Base-by-base conservation (phyloP, 2,113 vertebrate species). In the cattle (Bos taurus) region DNA sequence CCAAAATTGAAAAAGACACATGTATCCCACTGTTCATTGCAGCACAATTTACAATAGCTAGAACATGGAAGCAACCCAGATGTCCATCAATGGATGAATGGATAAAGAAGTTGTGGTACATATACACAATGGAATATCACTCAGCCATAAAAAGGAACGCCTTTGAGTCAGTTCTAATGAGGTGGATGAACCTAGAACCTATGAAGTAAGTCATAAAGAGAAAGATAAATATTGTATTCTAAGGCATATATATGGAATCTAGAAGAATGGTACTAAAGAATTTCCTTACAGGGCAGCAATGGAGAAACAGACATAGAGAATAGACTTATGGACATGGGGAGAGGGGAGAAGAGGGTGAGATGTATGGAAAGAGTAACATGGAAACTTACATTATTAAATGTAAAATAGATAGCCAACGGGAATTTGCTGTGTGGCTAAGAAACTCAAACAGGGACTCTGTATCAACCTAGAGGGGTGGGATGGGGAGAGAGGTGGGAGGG, bases 161-260 rank as follows among this genome's bases (percentile, higher is more conserved):
- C 17, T 36, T 71, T 71, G 64, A 71, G 64, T 71, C 64, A 71
- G 64, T 71, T 12, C 64, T 71, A 12, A 36, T 23, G n/a, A 40
- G n/a, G n/a, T 71, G n/a, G 19, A 71, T 36, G n/a, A 71, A 71
- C 64, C 64, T 36, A 64, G 62, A 33, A 64, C 30, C 15, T 64
- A 36, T 21, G 64, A 36, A 71, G 4, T 71, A 36, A 71, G 19
- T 12, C 67, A 71, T n/a, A 36, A 40, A 71, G 19, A 71, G n/a
- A 71, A 71, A 71, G n/a, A 71, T 11, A 40, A 71, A 71, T 71
- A 36, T 21, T 71, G n/a, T 71, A 71, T 71, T 71, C 67, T 23
- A 40, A 36, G 0, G 0, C 19, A 36, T 23, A 23, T 40, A 71
- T 40, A 23, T 2, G 19, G 9, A 71, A 71, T 71, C 67, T 12